Base-by-base conservation (phyloP, 2,797 vertebrate species). In the Potorous gilbertii region DNA sequence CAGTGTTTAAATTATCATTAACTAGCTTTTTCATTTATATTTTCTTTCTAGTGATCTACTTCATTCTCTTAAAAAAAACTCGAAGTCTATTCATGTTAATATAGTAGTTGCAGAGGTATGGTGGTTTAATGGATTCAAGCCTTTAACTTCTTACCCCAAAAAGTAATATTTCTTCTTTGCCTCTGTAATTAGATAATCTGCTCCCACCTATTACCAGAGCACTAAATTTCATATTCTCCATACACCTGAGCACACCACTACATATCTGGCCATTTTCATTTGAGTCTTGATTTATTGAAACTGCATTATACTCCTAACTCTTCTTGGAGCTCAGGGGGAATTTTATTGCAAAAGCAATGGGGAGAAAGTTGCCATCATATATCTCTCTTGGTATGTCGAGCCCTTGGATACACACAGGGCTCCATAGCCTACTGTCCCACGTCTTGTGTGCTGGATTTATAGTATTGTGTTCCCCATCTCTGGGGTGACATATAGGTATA, bases 141-240 rank as follows among this genome's bases (percentile, higher is more conserved):
- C 90, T 97, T 97, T 98, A 98, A 93, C 97, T 97, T 98, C 96
- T 98, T 90, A 95, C 96, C 94, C 97, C 91, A 91, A 96, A 98
- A 96, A 98, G 74, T 59, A 46, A 40, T 98, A 93, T 98, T 98
- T 98, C 98, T 97, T 98, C 94, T 97, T 97, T 95, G 90, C 96
- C 92, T 97, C 93, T 94, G 27, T 98, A 97, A 98, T 98, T 98
- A 98, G 97, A 97, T 97, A 97, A 91, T 92, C 95, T 97, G 95
- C 96, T 95, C 93, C 91, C 94, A 52, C 96, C 97, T 94, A 95
- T 97, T 92, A 97, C 14, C 92, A 96, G 94, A 96, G 94, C 0
- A 10, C 91, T 96, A 97, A 94, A 97, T 98, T 98, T 97, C 93
- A 34, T 94, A 91, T 94, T 97, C 92, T 95, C 96, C 11, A 0